Evolutionary conservation across 2,888 invertebrate species (phyloP), one percentile per base, ranked within the genome.

Genomic region (Ophion slaviceki): DNA sequence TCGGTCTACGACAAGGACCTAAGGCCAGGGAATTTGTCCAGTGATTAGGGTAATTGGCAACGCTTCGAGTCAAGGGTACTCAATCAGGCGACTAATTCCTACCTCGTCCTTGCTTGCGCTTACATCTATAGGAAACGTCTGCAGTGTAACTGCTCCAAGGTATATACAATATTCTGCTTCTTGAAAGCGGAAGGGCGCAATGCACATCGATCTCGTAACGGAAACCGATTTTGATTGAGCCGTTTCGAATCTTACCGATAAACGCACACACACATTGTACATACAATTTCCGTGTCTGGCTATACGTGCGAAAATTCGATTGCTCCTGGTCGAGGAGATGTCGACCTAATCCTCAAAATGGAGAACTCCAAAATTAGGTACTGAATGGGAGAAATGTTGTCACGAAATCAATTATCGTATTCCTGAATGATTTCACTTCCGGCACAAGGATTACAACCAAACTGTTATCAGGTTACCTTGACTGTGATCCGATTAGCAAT

Each of bases 11-110:
- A 70, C 84, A 76, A 84, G 76, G 75, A 85, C 84, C 78, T 75
- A 87, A 82, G 88, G 88, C 86, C 83, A 86, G 84, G 87, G 88
- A 91, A 91, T 90, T 90, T 88, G 89, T 90, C 89, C 88, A 88
- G 88, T 88, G 88, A 91, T 92, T 91, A 91, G 88, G 82, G 86
- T 89, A 91, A 91, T 91, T 90, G 89, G 86, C 88, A 87, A 82
- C 86, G 84, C 82, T 85, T 84, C 67, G 81, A 87, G 82, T 82
- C 84, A 77, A 81, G 85, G 79, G 72, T 70, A 76, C 84, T 86
- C 86, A 79, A 88, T 87, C 84, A 82, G 70, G 17, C 80, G 76
- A 77, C 79, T 85, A 85, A 85, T 82, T 82, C 76, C 76, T 53
- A 85, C 82, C 80, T 75, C 61, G 57, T 74, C 75, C 75, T 85